A percentile compares a stretch with the other conserved stretches of the same genome.
Evolutionary conservation across 2,113 vertebrate species (phyloP).

Genomic region (Melanostigma gelatinosum): DNA sequence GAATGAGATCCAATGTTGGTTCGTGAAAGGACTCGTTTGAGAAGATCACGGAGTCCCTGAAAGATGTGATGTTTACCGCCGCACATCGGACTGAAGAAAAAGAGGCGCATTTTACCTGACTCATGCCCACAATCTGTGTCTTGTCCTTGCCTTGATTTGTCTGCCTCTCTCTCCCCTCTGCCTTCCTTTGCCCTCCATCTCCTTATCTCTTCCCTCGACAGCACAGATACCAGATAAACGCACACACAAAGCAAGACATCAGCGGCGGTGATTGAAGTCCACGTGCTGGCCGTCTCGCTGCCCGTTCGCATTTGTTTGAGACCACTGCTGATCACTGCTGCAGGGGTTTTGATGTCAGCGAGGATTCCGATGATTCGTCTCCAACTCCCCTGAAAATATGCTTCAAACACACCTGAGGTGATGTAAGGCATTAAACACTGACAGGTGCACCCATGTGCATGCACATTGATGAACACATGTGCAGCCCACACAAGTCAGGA

Average conservation of each 20-base stretch:
- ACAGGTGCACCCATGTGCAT: constrained; percentile 37
- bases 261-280: constrained; percentile 53
- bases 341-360: constrained; percentile 57
- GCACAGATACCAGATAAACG: constrained; percentile 52
- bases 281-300: constrained; percentile 39
- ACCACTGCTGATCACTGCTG: constrained; percentile 57
- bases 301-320: constrained; percentile 62
- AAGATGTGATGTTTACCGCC: background rate
- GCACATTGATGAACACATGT: background rate
- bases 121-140: background rate
- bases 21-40: background rate
- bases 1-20: background rate
- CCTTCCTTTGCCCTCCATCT: constrained; percentile 23
- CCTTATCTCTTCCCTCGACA: constrained; percentile 35
- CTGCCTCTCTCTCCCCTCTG: background rate
- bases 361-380: constrained; percentile 64
- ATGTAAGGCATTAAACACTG: constrained; percentile 29
- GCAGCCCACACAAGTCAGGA: constrained; percentile 25
- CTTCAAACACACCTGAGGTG: constrained; percentile 63
- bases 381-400: constrained; percentile 51
- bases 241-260: constrained; percentile 43
- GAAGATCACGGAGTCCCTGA: background rate
- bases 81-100: background rate
- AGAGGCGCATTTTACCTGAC: background rate
- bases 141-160: background rate